Conservation (phyloP, 2,797 vertebrate genomes). For the Hephaestus fuliginosus region DNA sequence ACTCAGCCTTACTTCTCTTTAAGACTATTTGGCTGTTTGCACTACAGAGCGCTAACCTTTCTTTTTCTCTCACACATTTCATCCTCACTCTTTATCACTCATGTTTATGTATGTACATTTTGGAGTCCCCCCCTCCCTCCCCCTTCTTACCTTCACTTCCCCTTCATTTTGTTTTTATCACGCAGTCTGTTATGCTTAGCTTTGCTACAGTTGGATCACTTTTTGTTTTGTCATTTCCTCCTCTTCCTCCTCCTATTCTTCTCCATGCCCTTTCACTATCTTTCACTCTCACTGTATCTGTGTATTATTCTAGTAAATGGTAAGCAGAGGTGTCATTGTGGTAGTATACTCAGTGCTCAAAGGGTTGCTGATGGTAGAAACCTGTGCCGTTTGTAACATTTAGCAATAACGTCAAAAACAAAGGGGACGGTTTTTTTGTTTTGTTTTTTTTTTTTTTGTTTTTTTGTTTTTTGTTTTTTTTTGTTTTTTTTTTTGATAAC, state of each 20-base stretch:
- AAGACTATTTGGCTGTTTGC: constrained; percentile 79
- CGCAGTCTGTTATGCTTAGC: constrained; percentile 65
- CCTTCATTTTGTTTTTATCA: constrained; percentile 30
- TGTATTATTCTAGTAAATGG: constrained; percentile 86
- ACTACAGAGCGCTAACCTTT: constrained; percentile 76
- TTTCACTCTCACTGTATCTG: constrained; percentile 77
- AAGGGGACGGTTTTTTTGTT: constrained; percentile 87
- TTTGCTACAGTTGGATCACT: constrained; percentile 65
- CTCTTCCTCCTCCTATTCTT: neutral
- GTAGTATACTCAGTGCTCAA: constrained; percentile 92
- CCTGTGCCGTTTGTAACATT: constrained; percentile 97
- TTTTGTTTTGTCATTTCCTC: constrained; percentile 23
- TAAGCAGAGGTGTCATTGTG: constrained; percentile 87
- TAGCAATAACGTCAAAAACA: constrained; percentile 97
- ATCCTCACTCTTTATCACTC: constrained; percentile 57
- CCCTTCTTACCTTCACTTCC: no score
- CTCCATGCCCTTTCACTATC: constrained; percentile 55
- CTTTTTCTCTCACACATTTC: constrained; percentile 63
- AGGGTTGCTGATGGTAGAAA: constrained; percentile 92
- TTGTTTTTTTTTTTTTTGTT: constrained; percentile 67
- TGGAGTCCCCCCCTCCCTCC: constrained; percentile 16
- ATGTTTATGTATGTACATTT: constrained; percentile 60
- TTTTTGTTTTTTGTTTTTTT: constrained; percentile 89
- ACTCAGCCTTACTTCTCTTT: constrained; percentile 82
- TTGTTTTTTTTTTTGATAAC: constrained; percentile 80